Evolutionary conservation across 2,113 vertebrate species (phyloP).

Genomic region (Heterotilapia buettikoferi): DNA sequence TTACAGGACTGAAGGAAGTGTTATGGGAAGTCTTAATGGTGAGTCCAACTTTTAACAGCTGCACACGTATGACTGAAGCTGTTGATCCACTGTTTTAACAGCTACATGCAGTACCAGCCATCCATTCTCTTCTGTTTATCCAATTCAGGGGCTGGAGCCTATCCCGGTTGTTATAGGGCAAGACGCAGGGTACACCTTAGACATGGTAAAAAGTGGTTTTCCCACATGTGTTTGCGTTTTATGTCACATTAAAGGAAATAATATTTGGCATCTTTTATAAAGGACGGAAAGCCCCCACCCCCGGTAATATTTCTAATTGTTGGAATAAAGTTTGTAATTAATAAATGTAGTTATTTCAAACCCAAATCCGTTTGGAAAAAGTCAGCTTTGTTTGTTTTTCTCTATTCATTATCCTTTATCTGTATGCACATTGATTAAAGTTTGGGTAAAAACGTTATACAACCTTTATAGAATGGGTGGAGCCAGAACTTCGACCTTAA

Average conservation of each 20-base stretch:
- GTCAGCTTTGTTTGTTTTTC: neutral
- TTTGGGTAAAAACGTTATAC: neutral
- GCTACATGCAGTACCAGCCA: neutral
- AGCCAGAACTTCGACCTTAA: neutral
- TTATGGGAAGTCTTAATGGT: neutral
- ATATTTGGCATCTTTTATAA: neutral
- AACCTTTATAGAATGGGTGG: neutral
- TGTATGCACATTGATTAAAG: neutral
- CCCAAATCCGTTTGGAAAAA: neutral
- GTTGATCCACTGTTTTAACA: neutral
- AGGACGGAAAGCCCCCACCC: neutral
- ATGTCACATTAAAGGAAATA: neutral
- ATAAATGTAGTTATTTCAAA: neutral
- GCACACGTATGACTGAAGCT: neutral
- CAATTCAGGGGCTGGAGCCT: neutral
- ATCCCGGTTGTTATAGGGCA: neutral
- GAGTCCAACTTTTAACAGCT: neutral
- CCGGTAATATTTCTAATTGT: neutral
- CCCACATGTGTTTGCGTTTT: neutral
- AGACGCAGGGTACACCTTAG: neutral
- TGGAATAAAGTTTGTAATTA: neutral
- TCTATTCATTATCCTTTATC: neutral
- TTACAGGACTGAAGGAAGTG: neutral
- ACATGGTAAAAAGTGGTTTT: neutral
- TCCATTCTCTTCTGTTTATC: neutral